Conservation (phyloP, 2,113 vertebrate genomes). For the Aspiorhynchus laticeps region DNA sequence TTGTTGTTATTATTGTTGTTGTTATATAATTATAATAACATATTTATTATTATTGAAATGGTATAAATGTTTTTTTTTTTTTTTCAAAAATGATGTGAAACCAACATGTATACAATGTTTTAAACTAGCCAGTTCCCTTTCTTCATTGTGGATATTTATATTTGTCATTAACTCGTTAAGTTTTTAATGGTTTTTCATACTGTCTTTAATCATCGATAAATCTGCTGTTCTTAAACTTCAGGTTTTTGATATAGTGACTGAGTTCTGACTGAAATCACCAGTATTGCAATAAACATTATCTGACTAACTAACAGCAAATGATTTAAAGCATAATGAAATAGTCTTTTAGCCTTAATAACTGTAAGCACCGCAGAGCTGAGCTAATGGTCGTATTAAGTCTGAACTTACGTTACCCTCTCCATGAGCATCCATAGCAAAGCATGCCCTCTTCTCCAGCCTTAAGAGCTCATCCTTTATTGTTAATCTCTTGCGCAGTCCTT, state of each 20-base stretch:
- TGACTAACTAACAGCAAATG: neutral
- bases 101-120: too few relatives aligned
- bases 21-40: too few relatives aligned
- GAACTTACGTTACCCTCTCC: neutral
- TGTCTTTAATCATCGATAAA: neutral
- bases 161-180: neutral
- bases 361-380: neutral
- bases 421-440: neutral
- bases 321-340: constrained; percentile 12
- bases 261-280: neutral
- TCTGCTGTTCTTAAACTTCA: too few relatives aligned
- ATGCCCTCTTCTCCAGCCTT: neutral
- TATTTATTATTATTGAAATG: too few relatives aligned
- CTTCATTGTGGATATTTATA: neutral
- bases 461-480: neutral
- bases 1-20: too few relatives aligned
- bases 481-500: neutral
- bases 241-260: neutral
- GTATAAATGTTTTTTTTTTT: too few relatives aligned
- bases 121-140: neutral
- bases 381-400: constrained; percentile 27
- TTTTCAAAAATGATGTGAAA: too few relatives aligned
- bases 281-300: constrained; percentile 7
- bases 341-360: neutral
- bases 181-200: neutral